These are phyloP conservation scores for Phymanthus crucifer DNA, from an alignment of 92 coral and sea anemone species.

Conservation along the genomic window DNA sequence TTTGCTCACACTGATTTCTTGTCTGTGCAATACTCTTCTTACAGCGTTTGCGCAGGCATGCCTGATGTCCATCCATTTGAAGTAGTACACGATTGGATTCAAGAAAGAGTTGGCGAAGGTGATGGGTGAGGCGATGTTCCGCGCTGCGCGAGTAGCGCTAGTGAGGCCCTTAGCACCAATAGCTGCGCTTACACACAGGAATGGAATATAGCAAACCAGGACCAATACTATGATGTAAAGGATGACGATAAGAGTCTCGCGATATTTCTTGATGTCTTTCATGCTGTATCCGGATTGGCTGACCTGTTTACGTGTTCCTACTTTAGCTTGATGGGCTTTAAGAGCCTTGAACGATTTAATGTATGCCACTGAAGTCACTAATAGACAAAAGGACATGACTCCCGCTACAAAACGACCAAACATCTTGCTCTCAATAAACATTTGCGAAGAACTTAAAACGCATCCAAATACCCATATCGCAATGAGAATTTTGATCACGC, in stretches of 20 bases:
- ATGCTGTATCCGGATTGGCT: neutral
- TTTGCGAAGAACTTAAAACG: neutral
- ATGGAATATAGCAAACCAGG: slow-evolving; percentile 20
- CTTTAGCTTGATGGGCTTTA: slow-evolving; percentile 1
- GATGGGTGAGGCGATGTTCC: slow-evolving; percentile 6
- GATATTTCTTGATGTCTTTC: neutral
- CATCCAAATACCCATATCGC: slow-evolving; percentile 5
- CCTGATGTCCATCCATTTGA: slow-evolving; percentile 16
- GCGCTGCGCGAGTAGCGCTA: slow-evolving; percentile 7
- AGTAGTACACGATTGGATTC: slow-evolving; percentile 23
- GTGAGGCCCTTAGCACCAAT: slow-evolving; percentile 5
- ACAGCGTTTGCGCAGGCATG: slow-evolving; percentile 7
- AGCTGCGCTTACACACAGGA: neutral
- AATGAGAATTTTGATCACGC: neutral
- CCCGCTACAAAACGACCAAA: neutral
- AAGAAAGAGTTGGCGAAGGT: slow-evolving; percentile 13
- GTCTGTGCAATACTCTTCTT: neutral
- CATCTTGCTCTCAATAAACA: neutral
- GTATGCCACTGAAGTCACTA: neutral
- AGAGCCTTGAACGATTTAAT: slow-evolving; percentile 8
- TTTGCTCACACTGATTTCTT: neutral
- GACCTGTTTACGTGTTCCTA: neutral
- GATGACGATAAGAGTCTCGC: neutral
- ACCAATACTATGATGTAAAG: slow-evolving; percentile 6
- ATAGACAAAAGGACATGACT: slow-evolving; percentile 6